These are phyloP conservation scores for Trichomalopsis sarcophagae DNA, from an alignment of 1,140 invertebrate genomes.

Conservation along the genomic window DNA sequence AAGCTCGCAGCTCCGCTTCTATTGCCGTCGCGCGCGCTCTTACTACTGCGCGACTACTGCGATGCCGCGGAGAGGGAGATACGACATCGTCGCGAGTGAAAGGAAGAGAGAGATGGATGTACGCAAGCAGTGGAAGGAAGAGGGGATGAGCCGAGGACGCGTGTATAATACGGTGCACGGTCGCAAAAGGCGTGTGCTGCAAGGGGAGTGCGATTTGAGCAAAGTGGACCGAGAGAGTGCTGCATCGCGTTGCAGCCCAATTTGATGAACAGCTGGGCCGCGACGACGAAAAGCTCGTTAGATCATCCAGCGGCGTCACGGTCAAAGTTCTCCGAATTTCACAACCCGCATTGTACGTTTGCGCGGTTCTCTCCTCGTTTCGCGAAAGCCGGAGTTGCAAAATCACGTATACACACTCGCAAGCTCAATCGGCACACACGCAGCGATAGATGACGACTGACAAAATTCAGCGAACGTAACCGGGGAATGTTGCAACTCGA, in stretches of 20 bases:
- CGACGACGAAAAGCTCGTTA: background rate
- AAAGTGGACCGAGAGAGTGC: no score
- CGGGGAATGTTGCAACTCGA: conserved; percentile 15
- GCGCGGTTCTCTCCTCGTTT: background rate
- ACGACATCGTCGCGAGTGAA: conserved; percentile 31
- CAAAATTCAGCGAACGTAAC: conserved; percentile 25
- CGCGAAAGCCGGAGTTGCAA: background rate
- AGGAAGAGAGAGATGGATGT: background rate
- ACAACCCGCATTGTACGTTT: background rate
- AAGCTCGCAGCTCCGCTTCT: conserved; percentile 33
- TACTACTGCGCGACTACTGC: background rate
- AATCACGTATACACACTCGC: background rate
- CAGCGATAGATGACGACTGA: conserved; percentile 1
- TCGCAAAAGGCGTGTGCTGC: background rate
- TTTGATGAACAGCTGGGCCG: conserved; percentile 19
- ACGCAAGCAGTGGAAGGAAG: background rate
- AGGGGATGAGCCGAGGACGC: background rate
- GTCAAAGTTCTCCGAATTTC: background rate
- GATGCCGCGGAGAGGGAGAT: conserved; percentile 14
- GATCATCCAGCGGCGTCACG: background rate
- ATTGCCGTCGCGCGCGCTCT: conserved; percentile 6
- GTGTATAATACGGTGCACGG: background rate
- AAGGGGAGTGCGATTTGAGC: no score
- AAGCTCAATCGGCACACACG: background rate
- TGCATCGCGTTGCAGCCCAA: background rate